Evolutionary conservation across 2,797 vertebrate genomes (phyloP), one percentile per base, ranked within the genome.

Genomic region (Alexandromys oeconomus): DNA sequence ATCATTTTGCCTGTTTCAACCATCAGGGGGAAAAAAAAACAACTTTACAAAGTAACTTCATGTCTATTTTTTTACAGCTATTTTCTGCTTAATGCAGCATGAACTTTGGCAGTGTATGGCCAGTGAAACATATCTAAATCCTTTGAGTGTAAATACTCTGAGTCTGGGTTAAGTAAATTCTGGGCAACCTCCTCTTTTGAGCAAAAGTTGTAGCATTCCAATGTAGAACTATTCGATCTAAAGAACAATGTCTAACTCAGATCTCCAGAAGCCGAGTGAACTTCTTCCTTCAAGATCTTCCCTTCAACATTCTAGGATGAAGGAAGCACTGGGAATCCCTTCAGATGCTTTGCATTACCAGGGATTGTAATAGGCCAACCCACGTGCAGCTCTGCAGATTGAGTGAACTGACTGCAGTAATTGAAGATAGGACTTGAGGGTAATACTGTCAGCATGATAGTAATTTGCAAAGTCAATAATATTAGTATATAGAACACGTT

Each of bases 371-470:
- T 23, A 91, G 46, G 57, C 43, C 27, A 63, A 40, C 19, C 73
- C 14, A 48, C 86, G 27, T 51, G 89, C 82, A 95, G 73, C 61
- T 73, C 12, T 87, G 65, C 29, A 95, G 77, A 92, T 77, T 95
- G 90, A 92, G 92, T 91, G 34, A 89, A 61, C 40, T 91, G 81
- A 80, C 21, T 84, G 79, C 4, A 94, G 12, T 48, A 91, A 87
- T 34, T 89, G 79, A 94, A 85, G 63, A 94, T 21, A 80, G 71
- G 31, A 94, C 23, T 85, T 80, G 29, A 94, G 67, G 87, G 10
- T 92, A 96, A 63, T 93, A 92, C 89, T 95, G 77, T 94, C 57
- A 96, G 69, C 63, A 73, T 29, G 59, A 23, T 93, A 79, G 48
- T 81, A 94, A 94, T 95, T 94, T 82, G 43, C 54, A 96, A 43